A percentile compares a stretch with the other conserved stretches of the same genome.
Conservation (phyloP, 2,888 invertebrate species). For the Zhuqinia jingwanae region DNA sequence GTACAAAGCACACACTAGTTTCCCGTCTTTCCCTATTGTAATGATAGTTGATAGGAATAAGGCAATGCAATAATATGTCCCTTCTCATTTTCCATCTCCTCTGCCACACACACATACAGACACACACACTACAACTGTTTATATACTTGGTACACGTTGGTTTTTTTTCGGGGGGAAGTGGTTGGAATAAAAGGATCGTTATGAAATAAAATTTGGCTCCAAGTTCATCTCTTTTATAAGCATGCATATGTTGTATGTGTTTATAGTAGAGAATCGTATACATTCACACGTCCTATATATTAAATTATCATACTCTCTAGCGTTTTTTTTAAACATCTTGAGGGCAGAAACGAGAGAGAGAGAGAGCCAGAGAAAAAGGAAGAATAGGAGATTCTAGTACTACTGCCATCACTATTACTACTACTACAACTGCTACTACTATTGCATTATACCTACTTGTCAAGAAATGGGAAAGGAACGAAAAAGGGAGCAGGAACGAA, state of each 20-base stretch:
- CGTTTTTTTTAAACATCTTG: conserved; percentile 59
- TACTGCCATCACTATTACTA: neutral
- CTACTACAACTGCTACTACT: neutral
- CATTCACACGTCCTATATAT: neutral
- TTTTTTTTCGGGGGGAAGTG: neutral
- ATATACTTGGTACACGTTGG: too few relatives aligned
- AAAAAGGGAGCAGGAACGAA: neutral
- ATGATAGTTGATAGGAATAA: conserved; percentile 43
- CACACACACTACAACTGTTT: too few relatives aligned
- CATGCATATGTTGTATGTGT: too few relatives aligned
- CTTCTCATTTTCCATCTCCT: conserved; percentile 40
- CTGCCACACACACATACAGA: too few relatives aligned
- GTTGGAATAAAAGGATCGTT: neutral
- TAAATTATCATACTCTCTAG: conserved; percentile 42
- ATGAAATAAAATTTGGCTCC: too few relatives aligned
- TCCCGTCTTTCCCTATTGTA: neutral
- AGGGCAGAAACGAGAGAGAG: too few relatives aligned
- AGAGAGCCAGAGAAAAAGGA: conserved; percentile 54
- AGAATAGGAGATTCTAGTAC: conserved; percentile 1
- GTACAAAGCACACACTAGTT: neutral
- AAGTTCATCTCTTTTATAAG: neutral
- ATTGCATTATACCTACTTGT: conserved; percentile 10
- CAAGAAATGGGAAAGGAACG: conserved; percentile 12
- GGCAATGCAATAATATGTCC: conserved; percentile 10
- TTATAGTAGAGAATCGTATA: neutral